Conservation (phyloP, 2,888 invertebrate genomes). For the Tenthredo scrophulariae region DNA sequence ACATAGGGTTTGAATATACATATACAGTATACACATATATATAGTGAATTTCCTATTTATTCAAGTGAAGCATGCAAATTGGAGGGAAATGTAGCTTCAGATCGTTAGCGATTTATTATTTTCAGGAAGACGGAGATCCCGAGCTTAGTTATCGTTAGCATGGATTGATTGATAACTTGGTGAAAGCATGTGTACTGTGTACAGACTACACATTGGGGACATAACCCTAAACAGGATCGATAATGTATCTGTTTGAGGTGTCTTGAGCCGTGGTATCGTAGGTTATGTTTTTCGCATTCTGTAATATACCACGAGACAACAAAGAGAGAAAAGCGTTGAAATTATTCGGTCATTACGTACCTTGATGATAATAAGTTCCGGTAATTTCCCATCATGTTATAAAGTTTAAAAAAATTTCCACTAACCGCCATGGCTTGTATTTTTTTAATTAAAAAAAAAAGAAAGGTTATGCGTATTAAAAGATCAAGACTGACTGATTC, state of each 20-base stretch:
- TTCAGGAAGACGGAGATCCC: not conserved
- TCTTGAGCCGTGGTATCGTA: not conserved
- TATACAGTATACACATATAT: not conserved
- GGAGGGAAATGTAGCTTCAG: not conserved
- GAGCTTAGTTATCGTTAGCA: not conserved
- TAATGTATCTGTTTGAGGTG: not conserved
- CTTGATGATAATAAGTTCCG: constrained; percentile 57
- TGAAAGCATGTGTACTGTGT: not conserved
- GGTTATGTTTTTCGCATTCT: not conserved
- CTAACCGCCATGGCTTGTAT: constrained; percentile 59
- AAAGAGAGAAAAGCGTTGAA: not conserved
- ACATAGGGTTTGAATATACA: not conserved
- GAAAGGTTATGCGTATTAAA: not conserved
- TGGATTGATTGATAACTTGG: not conserved
- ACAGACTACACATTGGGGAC: not conserved
- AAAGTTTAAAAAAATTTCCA: constrained; percentile 56
- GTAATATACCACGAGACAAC: not conserved
- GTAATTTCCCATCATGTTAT: constrained; percentile 35
- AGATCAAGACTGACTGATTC: not conserved
- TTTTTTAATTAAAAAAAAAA: not conserved
- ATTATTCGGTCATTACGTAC: constrained; percentile 52
- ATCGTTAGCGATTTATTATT: not conserved
- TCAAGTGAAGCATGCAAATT: not conserved
- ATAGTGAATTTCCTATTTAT: not conserved
- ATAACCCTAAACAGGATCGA: not conserved